Evolutionary conservation across 2,888 invertebrate species (phyloP), one percentile per base, ranked within the genome.

Genomic region (Elegia similella): DNA sequence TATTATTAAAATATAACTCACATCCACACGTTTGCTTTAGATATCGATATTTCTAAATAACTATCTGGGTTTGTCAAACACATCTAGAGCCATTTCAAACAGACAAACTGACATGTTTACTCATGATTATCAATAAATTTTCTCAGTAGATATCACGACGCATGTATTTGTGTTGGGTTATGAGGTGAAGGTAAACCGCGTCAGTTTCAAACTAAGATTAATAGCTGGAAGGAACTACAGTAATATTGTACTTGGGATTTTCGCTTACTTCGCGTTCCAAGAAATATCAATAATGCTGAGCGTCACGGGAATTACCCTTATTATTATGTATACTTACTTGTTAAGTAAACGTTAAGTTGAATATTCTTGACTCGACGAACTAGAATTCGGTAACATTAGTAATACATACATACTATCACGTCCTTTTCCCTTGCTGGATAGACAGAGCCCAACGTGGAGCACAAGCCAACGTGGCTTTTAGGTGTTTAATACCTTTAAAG

Each of bases 61-160:
- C 32, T 13, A 13, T 48, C 32, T 32, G 12, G n/a, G 47, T 47
- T 47, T 8, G 32, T 48, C 48, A 48, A 48, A 32, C 48, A 46
- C 29, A n/a, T 46, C 46, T n/a, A 12, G 12, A 48, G 48, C 32
- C 7, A 32, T 32, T n/a, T n/a, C n/a, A n/a, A 38, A 29, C 30
- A 30, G 12, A 44, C 29, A 46, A 12, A 30, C 15, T 48, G 32
- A 48, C 32, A 48, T 48, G 48, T 48, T 48, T 30, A 48, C 48
- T n/a, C 3, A 29, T 32, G 32, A 30, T 15, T 32, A 48, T 15
- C 47, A 48, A 48, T 48, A 48, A 48, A 46, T 32, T 48, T 48
- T 48, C 32, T 48, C 32, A 29, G 30, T 17, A 30, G 1, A 46
- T 6, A 46, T 46, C 13, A 38, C 12, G 46, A 17, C 12, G 1